Base-by-base conservation (phyloP, 2,888 invertebrate genomes). In the Brassicogethes aeneus region DNA sequence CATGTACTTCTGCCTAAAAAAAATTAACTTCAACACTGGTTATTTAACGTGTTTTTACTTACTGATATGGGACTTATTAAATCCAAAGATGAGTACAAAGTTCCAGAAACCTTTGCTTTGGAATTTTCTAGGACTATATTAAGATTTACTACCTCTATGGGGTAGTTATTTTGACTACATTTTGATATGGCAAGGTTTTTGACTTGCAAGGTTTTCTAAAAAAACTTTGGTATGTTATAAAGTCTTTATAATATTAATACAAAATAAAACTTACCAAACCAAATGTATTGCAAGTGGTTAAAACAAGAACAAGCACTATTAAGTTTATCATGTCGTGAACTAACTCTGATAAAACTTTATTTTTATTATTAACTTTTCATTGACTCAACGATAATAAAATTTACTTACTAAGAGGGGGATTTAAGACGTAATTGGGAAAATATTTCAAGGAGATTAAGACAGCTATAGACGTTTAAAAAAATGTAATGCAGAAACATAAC, bases 401-500 rank as follows among this genome's bases (percentile, higher is more conserved):
- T n/a, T n/a, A n/a, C n/a, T n/a, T n/a, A n/a, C n/a, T n/a, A n/a
- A n/a, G n/a, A n/a, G n/a, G n/a, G n/a, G n/a, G n/a, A n/a, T n/a
- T n/a, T n/a, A n/a, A n/a, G n/a, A n/a, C n/a, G n/a, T n/a, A n/a
- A n/a, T n/a, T n/a, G n/a, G n/a, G n/a, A n/a, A 23, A 7, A 23
- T 23, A 23, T 23, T 23, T 23, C 23, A 23, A 23, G 23, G 5
- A 7, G 23, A 23, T 23, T 23, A 7, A 7, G 5, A 23, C 10
- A 10, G 23, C 5, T 23, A 10, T 23, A 10, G 23, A 46, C 44
- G 46, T 39, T 46, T 44, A 46, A 46, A 47, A 46, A 47, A 45
- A 42, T 40, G 38, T 47, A 40, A 40, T 47, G 17, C 45, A 41
- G 45, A 45, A 47, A 47, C 45, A 45, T 45, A 47, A 41, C 45